These are phyloP conservation scores for Oncorhynchus keta DNA, from an alignment of 2,113 vertebrate genomes.

Conservation along the genomic window DNA sequence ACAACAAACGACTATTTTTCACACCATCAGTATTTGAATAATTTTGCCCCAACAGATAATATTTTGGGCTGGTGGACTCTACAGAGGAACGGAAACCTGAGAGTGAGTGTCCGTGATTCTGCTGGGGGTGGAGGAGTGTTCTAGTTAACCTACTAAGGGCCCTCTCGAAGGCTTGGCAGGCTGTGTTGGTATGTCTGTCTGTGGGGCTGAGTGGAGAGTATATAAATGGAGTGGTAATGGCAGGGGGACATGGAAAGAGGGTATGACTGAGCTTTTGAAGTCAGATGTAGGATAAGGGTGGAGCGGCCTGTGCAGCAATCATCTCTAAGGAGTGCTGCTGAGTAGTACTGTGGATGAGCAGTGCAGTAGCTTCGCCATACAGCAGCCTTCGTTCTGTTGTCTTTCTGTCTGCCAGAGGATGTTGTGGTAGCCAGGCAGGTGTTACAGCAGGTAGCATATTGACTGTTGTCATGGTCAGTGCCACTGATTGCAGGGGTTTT, in stretches of 20 bases:
- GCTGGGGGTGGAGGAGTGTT: background rate
- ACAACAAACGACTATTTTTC: constrained; percentile 11
- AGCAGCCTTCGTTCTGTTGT: constrained; percentile 25
- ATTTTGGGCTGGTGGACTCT: constrained; percentile 26
- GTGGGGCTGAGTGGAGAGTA: constrained; percentile 30
- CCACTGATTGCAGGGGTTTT: background rate
- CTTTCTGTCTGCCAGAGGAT: background rate
- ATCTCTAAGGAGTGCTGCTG: too few species aligned
- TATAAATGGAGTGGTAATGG: constrained; percentile 50
- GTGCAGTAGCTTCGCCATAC: too few species aligned
- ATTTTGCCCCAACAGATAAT: constrained; percentile 9
- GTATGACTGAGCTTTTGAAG: too few species aligned
- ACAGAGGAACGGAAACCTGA: constrained; percentile 38
- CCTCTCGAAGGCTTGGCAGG: background rate
- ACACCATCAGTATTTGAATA: constrained; percentile 39
- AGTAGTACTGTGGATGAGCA: too few species aligned
- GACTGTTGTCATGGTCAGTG: background rate
- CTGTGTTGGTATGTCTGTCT: constrained; percentile 23
- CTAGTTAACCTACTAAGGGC: background rate
- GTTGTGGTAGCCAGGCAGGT: background rate
- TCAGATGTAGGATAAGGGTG: too few species aligned
- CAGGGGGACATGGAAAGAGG: constrained; percentile 27
- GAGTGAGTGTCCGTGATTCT: constrained; percentile 52
- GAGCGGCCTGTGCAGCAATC: too few species aligned
- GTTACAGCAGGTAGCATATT: background rate